Evolutionary conservation across 1,140 invertebrate species (phyloP).

Genomic region (Melanaphis sacchari): DNA sequence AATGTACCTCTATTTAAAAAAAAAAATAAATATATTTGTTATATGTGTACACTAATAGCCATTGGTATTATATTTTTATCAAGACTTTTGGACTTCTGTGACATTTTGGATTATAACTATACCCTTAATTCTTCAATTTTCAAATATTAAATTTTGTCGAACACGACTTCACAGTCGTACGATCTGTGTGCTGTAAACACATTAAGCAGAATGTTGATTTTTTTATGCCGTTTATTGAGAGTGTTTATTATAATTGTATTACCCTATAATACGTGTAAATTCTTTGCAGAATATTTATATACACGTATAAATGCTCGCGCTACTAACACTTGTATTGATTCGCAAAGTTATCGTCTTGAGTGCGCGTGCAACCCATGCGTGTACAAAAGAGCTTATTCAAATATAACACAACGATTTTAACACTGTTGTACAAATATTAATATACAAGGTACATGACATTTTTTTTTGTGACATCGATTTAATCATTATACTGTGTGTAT

Average conservation of each 20-base stretch:
- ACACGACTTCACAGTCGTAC: not conserved
- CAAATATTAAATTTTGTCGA: not conserved
- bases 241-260: not conserved
- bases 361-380: not conserved
- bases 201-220: not conserved
- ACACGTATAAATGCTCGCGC: not conserved
- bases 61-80: not conserved
- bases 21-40: not conserved
- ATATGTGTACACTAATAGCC: not conserved
- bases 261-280: not conserved
- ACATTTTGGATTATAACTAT: not conserved
- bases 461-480: not conserved
- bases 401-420: not conserved
- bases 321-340: not conserved
- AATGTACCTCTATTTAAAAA: not conserved
- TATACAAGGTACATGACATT: not conserved
- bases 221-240: not conserved
- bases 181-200: not conserved
- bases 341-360: not conserved
- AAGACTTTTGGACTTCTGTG: not conserved
- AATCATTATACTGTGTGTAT: not conserved
- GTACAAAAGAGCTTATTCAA: not conserved
- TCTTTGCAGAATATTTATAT: not conserved
- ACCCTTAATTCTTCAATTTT: not conserved
- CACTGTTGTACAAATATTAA: not conserved